Evolutionary conservation across 2,113 vertebrate species (phyloP).

Genomic region (Conger conger): DNA sequence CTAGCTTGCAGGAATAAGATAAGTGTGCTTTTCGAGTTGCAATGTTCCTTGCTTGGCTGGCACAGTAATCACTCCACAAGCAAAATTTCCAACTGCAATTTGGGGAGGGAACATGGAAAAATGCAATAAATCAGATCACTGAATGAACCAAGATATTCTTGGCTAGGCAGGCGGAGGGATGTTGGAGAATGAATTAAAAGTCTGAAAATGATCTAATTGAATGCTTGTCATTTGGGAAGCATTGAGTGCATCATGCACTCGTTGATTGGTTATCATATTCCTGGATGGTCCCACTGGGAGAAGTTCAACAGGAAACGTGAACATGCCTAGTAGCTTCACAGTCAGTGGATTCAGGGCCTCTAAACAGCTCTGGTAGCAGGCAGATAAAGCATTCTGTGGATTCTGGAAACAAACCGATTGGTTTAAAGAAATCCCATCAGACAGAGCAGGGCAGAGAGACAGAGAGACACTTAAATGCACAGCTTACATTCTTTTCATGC

Average conservation of each 20-base stretch:
- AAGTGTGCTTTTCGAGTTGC: too few species aligned
- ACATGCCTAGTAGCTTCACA: neutral
- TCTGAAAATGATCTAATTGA: neutral
- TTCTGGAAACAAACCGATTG: neutral
- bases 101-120: neutral
- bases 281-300: neutral
- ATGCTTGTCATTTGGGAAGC: neutral
- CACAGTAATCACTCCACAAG: too few species aligned
- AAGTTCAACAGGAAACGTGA: neutral
- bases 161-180: neutral
- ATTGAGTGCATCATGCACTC: neutral
- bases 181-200: neutral
- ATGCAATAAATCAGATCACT: neutral
- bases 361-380: neutral
- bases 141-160: neutral
- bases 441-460: neutral
- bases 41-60: too few species aligned
- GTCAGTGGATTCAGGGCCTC: neutral
- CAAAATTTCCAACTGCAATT: neutral
- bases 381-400: neutral
- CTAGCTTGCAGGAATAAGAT: too few species aligned
- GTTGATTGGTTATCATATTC: constrained; percentile 1
- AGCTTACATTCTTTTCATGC: too few species aligned
- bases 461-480: too few species aligned
- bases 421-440: neutral